Conservation (phyloP, 2,888 invertebrate genomes). For the Dyspetes luteomarginatus region DNA sequence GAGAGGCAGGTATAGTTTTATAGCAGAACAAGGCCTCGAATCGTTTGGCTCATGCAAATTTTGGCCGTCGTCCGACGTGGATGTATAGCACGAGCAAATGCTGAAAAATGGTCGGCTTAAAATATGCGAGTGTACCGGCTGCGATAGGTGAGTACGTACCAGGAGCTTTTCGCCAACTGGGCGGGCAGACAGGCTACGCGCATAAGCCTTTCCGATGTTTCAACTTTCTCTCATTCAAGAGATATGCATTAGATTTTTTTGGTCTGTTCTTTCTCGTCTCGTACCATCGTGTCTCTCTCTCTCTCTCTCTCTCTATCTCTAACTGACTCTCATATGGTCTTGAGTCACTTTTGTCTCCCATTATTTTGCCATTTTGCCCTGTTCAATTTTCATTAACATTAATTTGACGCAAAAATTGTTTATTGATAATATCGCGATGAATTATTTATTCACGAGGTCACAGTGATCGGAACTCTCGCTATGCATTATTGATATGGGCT, state of each 20-base stretch:
- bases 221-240: conserved; percentile 70
- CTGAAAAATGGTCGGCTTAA: conserved; percentile 83
- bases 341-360: conserved; percentile 40
- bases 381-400: conserved; percentile 18
- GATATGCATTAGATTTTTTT: no score
- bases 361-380: conserved; percentile 26
- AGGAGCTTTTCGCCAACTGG: conserved; percentile 61
- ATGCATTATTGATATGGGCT: neutral
- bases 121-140: conserved; percentile 81
- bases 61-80: conserved; percentile 74
- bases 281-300: conserved; percentile 15
- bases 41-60: conserved; percentile 80
- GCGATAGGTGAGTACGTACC: conserved; percentile 80
- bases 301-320: conserved; percentile 11
- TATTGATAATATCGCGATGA: conserved; percentile 7
- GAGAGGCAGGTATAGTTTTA: conserved; percentile 56
- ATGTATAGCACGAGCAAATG: conserved; percentile 79
- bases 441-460: neutral
- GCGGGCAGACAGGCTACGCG: conserved; percentile 57
- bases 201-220: conserved; percentile 74
- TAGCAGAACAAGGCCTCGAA: conserved; percentile 66
- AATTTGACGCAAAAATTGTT: conserved; percentile 24
- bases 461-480: neutral
- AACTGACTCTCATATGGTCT: conserved; percentile 42
- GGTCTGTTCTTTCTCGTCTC: conserved; percentile 58